Evolutionary conservation across 2,888 invertebrate genomes (phyloP), one percentile per base, ranked within the genome.

Genomic region (Drosophila pseudotalamancana): DNA sequence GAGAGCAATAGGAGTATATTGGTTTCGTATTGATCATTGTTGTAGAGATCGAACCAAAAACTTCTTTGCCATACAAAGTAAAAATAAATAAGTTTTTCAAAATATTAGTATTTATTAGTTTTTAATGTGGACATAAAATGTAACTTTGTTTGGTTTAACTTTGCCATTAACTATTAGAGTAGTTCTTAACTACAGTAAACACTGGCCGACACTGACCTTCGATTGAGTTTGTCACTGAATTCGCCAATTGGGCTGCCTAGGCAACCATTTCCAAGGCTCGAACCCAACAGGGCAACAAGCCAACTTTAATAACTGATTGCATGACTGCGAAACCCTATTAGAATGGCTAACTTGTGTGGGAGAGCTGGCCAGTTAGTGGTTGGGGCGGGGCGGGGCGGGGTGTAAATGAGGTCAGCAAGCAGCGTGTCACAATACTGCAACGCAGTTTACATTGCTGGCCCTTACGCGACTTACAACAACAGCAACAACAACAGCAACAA

Each of bases 351-450:
- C 12, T 18, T 34, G 16, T 18, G 29, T n/a, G n/a, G n/a, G n/a
- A n/a, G n/a, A n/a, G 11, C 1, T 1, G 1, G 19, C 32, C 32
- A 14, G 3, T 31, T 40, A 32, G 32, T 9, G 27, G 27, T n/a
- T n/a, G 27, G 29, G 6, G 31, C 12, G 12, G 43, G 16, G 1
- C 3, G 27, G 16, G 16, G 25, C 25, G 42, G 55, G 64, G 84
- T 53, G 62, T 65, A 67, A 80, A 77, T 71, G 71, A 65, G 80
- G 85, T 84, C 84, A 87, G 54, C 46, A 64, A 55, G 55, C 43
- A 53, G 37, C 35, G 34, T 19, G 40, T 42, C 57, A 42, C 27
- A 56, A 77, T 71, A 81, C 78, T 51, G 67, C 68, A 60, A 60
- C 35, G 18, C 18, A 14, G 31, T 54, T 64, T 42, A 40, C 32